Evolutionary conservation across 2,797 vertebrate genomes (phyloP).

Genomic region (Micrastur ruficollis): DNA sequence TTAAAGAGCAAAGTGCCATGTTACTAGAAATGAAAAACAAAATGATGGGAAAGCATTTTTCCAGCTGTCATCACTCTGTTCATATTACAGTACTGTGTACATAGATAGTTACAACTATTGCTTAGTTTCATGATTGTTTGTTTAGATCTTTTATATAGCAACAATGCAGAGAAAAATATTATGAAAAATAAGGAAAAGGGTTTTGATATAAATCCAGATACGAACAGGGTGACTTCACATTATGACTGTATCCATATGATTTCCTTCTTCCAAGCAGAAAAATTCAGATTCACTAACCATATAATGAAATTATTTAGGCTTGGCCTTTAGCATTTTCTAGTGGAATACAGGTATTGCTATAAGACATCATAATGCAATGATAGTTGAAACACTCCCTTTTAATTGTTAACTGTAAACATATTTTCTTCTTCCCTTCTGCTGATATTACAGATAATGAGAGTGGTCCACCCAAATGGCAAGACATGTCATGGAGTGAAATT

Average conservation of each 20-base stretch:
- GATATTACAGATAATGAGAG: background rate
- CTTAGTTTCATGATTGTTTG: constrained; percentile 34
- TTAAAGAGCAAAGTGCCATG: background rate
- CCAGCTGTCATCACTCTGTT: constrained; percentile 40
- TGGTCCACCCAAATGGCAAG: background rate
- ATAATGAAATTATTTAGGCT: background rate
- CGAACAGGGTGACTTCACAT: background rate
- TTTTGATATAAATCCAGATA: background rate
- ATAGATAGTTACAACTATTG: constrained; percentile 26
- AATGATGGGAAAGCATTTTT: background rate
- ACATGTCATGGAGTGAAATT: background rate
- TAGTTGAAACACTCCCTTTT: background rate
- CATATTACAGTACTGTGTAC: background rate
- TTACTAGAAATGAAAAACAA: constrained; percentile 28
- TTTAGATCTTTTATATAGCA: constrained; percentile 34
- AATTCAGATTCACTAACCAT: background rate
- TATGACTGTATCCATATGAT: background rate
- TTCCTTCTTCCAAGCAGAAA: background rate
- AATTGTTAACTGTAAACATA: background rate
- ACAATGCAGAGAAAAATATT: background rate
- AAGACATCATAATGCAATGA: background rate
- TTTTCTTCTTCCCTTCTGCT: background rate
- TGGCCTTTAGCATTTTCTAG: background rate
- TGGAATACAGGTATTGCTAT: background rate
- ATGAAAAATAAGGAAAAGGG: background rate